These are phyloP conservation scores for Cheilinus undulatus DNA, from an alignment of 2,113 vertebrate species.

Conservation along the genomic window DNA sequence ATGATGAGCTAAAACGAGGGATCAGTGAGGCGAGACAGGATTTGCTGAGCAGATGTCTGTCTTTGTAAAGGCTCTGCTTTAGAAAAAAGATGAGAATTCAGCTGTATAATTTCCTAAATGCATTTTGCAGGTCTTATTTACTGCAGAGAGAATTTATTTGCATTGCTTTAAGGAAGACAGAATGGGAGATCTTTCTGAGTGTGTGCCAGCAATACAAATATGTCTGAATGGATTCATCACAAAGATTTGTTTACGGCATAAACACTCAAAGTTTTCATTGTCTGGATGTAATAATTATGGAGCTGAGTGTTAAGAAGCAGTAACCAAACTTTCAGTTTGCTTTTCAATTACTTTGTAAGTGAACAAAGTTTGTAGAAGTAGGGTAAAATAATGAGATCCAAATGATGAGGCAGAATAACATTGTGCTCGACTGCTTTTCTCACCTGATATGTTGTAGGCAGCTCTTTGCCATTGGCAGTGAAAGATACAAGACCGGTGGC, in stretches of 20 bases:
- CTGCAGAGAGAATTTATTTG: slow-evolving; percentile 18
- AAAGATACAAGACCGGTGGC: slow-evolving; percentile 94
- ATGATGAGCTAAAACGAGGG: slow-evolving; percentile 12
- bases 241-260: slow-evolving; percentile 1
- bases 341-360: background rate
- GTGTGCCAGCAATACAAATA: slow-evolving; percentile 30
- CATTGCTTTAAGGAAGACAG: slow-evolving; percentile 3
- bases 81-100: slow-evolving; percentile 30
- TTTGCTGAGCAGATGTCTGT: slow-evolving; percentile 43
- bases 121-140: slow-evolving; percentile 33
- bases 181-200: background rate
- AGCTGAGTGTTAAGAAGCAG: background rate
- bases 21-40: slow-evolving; percentile 4
- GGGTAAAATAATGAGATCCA: background rate
- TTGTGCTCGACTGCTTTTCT: background rate
- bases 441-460: slow-evolving; percentile 94
- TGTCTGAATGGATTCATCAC: background rate
- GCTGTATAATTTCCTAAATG: slow-evolving; percentile 16
- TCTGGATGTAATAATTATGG: slow-evolving; percentile 6
- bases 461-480: slow-evolving; percentile 92
- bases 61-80: slow-evolving; percentile 9
- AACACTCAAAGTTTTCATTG: background rate
- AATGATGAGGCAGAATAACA: background rate
- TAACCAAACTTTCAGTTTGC: slow-evolving; percentile 4
- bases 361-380: background rate